phyloP scores from a whole-genome alignment of 2,888 invertebrate species.

The Drosophila heteroneura region DNA sequence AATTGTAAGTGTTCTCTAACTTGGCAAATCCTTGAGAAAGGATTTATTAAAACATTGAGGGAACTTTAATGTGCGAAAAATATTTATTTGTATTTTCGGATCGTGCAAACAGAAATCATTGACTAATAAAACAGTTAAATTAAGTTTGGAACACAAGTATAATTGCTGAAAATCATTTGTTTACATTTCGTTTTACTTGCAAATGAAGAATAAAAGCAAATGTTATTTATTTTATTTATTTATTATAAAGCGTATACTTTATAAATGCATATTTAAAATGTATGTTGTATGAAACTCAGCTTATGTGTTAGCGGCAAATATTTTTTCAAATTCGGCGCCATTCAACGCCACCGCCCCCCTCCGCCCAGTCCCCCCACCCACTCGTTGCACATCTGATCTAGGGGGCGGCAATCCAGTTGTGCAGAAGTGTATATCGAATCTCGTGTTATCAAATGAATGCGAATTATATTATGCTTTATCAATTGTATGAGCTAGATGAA shows the following conservation, averaged over 20 bases:
- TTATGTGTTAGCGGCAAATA: background rate
- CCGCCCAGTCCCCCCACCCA: background rate
- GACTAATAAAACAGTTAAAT: background rate
- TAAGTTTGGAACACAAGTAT: background rate
- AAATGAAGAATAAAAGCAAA: background rate
- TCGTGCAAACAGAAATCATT: background rate
- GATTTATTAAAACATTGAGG: background rate
- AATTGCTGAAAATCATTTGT: conserved; percentile 19
- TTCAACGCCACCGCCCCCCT: background rate
- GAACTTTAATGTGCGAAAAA: background rate
- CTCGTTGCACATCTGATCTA: conserved; percentile 2
- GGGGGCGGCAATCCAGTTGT: background rate
- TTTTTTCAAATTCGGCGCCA: conserved; percentile 14
- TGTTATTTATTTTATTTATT: background rate
- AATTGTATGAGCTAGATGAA: background rate
- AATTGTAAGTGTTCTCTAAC: background rate
- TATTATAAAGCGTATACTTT: background rate
- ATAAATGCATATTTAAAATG: background rate
- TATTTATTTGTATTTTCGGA: background rate
- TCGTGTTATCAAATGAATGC: background rate
- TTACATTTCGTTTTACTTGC: conserved; percentile 3
- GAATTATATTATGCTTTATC: background rate
- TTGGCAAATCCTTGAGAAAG: conserved; percentile 5
- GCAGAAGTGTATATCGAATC: background rate
- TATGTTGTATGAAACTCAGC: background rate